Conservation (phyloP, 2,888 invertebrate genomes). For the Scaptomyza parva region DNA sequence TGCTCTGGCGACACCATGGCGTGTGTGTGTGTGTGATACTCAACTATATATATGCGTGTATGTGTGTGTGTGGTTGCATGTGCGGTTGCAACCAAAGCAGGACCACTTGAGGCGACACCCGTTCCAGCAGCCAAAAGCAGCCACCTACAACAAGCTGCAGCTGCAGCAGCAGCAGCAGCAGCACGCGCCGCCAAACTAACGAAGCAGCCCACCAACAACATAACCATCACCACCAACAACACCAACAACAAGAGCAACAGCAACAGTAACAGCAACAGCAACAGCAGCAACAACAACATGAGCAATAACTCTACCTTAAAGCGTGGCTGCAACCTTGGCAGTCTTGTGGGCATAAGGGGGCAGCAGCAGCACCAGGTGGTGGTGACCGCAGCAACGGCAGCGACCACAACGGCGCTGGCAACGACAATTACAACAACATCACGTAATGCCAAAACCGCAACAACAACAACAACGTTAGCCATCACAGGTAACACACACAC, state of each 20-base stretch:
- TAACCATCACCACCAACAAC: conserved; percentile 34
- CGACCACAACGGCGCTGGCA: conserved; percentile 70
- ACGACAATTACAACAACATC: conserved; percentile 75
- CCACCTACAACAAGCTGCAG: conserved; percentile 32
- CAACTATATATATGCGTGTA: conserved; percentile 10
- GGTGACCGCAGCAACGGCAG: conserved; percentile 74
- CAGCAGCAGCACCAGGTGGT: conserved; percentile 29
- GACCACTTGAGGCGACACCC: conserved; percentile 81
- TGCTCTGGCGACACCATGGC: conserved; percentile 44
- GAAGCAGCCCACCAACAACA: conserved; percentile 73
- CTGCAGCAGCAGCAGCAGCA: conserved; percentile 39
- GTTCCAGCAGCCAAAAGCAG: conserved; percentile 49
- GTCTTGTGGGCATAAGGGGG: conserved; percentile 18
- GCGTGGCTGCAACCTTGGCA: conserved; percentile 55
- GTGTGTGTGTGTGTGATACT: conserved; percentile 10
- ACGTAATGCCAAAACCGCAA: conserved; percentile 73
- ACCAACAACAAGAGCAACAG: conserved; percentile 39
- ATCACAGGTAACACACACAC: conserved; percentile 68
- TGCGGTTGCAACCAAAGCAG: conserved; percentile 78
- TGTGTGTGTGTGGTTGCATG: conserved; percentile 29
- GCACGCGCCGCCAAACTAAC: conserved; percentile 69
- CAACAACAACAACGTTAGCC: conserved; percentile 75
- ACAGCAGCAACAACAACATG: conserved; percentile 17
- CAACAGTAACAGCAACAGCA: conserved; percentile 22
- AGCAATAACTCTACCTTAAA: conserved; percentile 66